Evolutionary conservation across 1,140 invertebrate species (phyloP).

Genomic region (Bombus pascuorum): DNA sequence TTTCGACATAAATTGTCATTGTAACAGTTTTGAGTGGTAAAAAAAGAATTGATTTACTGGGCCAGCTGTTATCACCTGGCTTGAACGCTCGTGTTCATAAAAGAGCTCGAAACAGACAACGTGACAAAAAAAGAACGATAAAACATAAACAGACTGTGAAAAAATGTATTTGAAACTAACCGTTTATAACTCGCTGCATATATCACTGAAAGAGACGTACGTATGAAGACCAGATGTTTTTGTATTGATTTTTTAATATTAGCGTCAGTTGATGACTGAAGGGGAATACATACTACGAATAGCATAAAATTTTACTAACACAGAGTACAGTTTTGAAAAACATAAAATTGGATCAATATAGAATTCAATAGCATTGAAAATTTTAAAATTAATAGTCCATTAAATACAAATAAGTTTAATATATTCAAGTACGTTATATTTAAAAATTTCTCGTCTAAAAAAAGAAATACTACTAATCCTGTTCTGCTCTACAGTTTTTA

Average conservation of each 20-base stretch:
- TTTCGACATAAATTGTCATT: background rate
- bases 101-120: background rate
- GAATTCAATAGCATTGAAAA: no score
- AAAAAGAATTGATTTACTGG: constrained; percentile 15
- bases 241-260: background rate
- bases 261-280: background rate
- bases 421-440: no score
- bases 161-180: background rate
- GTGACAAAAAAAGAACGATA: background rate
- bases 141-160: no score
- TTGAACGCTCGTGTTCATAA: background rate
- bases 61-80: background rate
- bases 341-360: no score
- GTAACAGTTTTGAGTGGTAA: background rate
- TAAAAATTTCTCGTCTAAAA: no score
- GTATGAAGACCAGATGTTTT: background rate
- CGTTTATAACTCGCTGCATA: background rate
- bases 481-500: no score
- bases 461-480: no score
- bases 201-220: background rate
- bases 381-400: no score
- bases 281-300: background rate
- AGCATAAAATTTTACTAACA: background rate
- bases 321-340: background rate
- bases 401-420: no score